Evolutionary conservation across 2,888 invertebrate species (phyloP).

Genomic region (Eubasilissa splendida): DNA sequence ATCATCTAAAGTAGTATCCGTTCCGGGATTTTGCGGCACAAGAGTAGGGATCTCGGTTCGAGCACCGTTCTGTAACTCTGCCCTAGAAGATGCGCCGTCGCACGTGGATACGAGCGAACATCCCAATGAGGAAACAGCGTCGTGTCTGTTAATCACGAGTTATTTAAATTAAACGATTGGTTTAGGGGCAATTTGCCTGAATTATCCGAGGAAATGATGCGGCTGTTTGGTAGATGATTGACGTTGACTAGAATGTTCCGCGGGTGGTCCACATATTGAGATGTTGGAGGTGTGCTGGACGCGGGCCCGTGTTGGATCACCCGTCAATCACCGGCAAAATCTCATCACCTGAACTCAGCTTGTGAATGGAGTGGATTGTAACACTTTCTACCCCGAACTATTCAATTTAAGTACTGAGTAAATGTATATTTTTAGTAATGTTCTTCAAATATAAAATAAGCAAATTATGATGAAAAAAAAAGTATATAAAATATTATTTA

Average conservation of each 20-base stretch:
- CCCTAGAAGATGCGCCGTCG: neutral
- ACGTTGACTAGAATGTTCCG: slow-evolving; percentile 38
- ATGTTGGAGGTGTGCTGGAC: slow-evolving; percentile 49
- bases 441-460: no score
- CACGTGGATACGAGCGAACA: slow-evolving; percentile 2
- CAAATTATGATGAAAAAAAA: no score
- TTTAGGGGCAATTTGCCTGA: slow-evolving; percentile 54
- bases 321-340: slow-evolving; percentile 17
- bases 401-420: no score
- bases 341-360: slow-evolving; percentile 25
- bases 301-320: slow-evolving; percentile 4
- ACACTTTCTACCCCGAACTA: no score
- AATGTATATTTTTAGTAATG: no score
- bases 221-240: slow-evolving; percentile 45
- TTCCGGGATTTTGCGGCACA: no score
- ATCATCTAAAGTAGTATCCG: no score
- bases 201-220: slow-evolving; percentile 44
- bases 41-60: no score
- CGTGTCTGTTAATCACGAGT: slow-evolving; percentile 55
- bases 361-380: neutral
- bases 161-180: slow-evolving; percentile 58
- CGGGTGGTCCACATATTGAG: slow-evolving; percentile 56
- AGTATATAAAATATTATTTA: no score
- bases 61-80: no score
- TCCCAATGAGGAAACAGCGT: slow-evolving; percentile 30